Base-by-base conservation (phyloP, 2,888 invertebrate genomes). In the Lasius fuliginosus region DNA sequence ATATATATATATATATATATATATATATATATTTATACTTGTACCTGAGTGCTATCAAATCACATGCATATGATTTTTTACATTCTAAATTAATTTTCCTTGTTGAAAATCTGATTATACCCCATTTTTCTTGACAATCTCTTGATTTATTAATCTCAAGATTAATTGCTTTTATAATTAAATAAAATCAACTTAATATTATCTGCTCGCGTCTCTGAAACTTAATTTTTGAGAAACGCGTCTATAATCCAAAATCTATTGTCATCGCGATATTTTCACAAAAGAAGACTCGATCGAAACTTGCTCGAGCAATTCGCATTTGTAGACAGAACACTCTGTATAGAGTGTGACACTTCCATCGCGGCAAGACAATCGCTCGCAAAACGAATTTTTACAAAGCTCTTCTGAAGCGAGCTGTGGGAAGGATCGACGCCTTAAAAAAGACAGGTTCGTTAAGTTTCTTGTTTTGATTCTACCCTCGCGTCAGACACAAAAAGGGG, bases 401-500 rank as follows among this genome's bases (percentile, higher is more conserved):
- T 53, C 4, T 49, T 49, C 74, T n/a, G 79, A 40, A 42, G 56
- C 56, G 56, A 74, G 77, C 71, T 73, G 42, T 23, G 33, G 75
- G 58, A 81, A 74, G 75, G 76, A 60, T 81, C 76, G 76, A 27
- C 76, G 79, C 46, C 60, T 81, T 74, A 60, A 79, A 79, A 77
- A 75, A 77, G 46, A 27, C 60, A 8, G 75, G 75, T 75, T 81
- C 75, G 79, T 81, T 75, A 81, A 81, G 75, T 74, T 81, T 81
- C 79, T 81, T 81, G 79, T 81, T 60, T 81, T 75, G 76, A 74
- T 81, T 60, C 76, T 60, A 36, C 79, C 56, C 60, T 75, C 60
- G 60, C 60, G 74, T 81, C 79, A 75, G 75, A 81, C 79, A 75
- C 75, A 81, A 81, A 74, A 84, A 83, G 75, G 53, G 75, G 62